Base-by-base conservation (phyloP, 2,797 vertebrate species). In the Danio aesculapii region DNA sequence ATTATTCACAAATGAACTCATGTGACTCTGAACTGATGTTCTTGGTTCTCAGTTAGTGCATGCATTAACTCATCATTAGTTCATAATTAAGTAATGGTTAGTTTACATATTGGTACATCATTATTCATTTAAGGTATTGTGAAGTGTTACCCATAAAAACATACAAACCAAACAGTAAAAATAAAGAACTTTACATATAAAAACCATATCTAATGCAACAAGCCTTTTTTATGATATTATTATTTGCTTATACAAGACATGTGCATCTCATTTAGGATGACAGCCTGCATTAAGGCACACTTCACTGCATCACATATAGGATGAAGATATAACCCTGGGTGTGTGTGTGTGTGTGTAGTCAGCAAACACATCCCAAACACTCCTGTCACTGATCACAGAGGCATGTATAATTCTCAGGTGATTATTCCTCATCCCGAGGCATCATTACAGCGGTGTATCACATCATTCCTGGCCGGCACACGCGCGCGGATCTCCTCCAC, bases 391-490 rank as follows among this genome's bases (percentile, higher is more conserved):
- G 77, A 64, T 72, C 71, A 82, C 46, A 69, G 81, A 82, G 70
- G 83, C 79, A 77, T 83, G 71, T 68, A 58, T 82, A 82, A 82
- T 79, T 46, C 70, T 70, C 53, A 85, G 76, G 62, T 85, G 76
- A 87, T 87, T 85, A 83, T 77, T 74, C 44, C 30, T 30, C 63
- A 6, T 55, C 71, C 59, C 16, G 6, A 52, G 62, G 70, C 75
- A 73, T 81, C 83, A 84, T 84, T 81, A 69, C 53, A 50, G 62
- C 61, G 81, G 39, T 62, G 21, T 67, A 77, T 61, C 71, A 64
- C 59, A 66, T 50, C 59, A 67, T 55, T 81, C 53, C 58, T 13
- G 49, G 30, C 58, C 52, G 68, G 19, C 77, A 71, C 46, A 53
- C 57, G 21, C 66, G 13, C 58, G 1, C 57, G 8, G 47, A 41